Percentiles rank a stretch among this genome's conserved stretches.
Evolutionary conservation across 2,113 vertebrate species (phyloP).

Genomic region (Myanophis thanlyinensis): DNA sequence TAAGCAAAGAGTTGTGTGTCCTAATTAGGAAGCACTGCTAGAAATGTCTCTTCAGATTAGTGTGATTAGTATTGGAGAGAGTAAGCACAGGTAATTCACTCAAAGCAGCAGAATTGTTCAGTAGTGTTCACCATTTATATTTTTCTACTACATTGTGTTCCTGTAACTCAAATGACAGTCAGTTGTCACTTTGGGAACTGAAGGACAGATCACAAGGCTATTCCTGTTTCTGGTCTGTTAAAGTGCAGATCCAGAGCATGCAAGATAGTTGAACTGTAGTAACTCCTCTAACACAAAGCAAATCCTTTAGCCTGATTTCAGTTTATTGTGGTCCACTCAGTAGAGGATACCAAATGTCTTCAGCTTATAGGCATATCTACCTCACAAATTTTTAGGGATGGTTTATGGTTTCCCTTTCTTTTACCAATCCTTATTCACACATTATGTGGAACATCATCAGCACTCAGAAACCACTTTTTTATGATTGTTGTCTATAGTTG

Average conservation of each 20-base stretch:
- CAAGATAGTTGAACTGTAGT: not conserved
- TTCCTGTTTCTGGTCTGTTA: not conserved
- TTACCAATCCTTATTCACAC: not conserved
- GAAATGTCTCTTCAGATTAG: not conserved
- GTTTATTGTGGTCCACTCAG: not conserved
- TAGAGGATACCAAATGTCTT: not conserved
- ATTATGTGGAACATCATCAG: not conserved
- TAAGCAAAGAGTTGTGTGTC: not conserved
- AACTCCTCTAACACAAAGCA: not conserved
- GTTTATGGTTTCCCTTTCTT: not conserved
- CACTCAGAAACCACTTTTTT: not conserved
- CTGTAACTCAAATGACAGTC: not conserved
- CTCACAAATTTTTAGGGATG: not conserved
- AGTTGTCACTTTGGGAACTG: not conserved
- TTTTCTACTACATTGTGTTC: not conserved
- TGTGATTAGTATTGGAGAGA: not conserved
- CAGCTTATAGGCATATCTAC: not conserved
- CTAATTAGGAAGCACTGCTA: not conserved
- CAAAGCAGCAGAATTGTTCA: not conserved
- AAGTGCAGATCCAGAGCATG: not conserved
- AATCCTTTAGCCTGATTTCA: not conserved
- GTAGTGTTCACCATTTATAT: not conserved
- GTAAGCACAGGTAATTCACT: not conserved
- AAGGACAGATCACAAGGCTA: not conserved
- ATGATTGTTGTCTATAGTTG: not conserved